These are phyloP conservation scores for Drosophila lacertosa DNA, from an alignment of 1,140 invertebrate genomes.

Conservation along the genomic window DNA sequence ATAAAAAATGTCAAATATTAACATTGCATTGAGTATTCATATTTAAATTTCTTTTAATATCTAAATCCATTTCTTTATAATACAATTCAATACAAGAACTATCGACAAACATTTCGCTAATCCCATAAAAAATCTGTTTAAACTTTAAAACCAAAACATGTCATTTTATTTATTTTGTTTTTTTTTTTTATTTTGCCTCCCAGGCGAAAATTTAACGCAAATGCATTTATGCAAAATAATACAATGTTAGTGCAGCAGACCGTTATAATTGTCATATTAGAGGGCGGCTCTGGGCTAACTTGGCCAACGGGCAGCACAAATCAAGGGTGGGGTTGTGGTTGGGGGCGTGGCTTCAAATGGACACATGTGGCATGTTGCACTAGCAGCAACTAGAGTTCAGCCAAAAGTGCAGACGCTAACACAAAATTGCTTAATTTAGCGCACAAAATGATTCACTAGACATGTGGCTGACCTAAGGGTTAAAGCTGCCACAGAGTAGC, in stretches of 20 bases:
- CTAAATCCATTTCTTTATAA: no score
- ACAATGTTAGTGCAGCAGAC: constrained; percentile 68
- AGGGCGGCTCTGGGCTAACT: constrained; percentile 22
- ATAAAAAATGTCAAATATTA: no score
- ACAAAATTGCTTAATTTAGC: constrained; percentile 79
- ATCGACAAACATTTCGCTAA: no score
- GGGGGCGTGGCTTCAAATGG: neutral
- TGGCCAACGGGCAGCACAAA: constrained; percentile 17
- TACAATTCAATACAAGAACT: no score
- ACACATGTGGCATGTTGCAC: constrained; percentile 15
- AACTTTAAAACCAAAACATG: no score
- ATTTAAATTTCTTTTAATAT: no score
- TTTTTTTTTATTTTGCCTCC: neutral
- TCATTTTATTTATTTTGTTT: no score
- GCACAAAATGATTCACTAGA: constrained; percentile 68
- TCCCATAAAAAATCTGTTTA: no score
- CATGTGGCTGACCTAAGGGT: constrained; percentile 26
- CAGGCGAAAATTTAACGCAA: constrained; percentile 20
- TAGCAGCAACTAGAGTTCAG: constrained; percentile 14
- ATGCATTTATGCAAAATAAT: constrained; percentile 70
- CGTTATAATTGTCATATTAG: constrained; percentile 76
- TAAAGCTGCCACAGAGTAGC: constrained; percentile 15
- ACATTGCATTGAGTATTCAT: no score
- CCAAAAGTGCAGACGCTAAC: constrained; percentile 45
- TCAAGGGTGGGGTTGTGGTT: constrained; percentile 5